Evolutionary conservation across 2,888 invertebrate species (phyloP), one percentile per base, ranked within the genome.

Genomic region (Calameuta idolon): DNA sequence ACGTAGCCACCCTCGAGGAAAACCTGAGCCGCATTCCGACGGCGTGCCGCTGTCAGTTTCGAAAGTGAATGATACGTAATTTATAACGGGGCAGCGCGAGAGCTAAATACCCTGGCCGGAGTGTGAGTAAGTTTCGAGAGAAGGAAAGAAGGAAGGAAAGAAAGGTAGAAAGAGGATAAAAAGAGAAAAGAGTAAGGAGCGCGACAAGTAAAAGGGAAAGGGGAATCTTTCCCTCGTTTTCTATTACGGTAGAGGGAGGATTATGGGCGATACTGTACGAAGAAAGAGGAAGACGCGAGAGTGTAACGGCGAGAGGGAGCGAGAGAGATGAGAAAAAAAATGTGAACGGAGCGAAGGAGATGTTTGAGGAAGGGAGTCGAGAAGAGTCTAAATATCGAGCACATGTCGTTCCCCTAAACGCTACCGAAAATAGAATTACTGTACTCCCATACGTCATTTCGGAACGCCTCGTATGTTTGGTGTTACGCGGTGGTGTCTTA

Each of bases 11-110:
- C 55, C 75, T 73, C 75, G 69, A 75, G 69, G 35, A 81, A 79
- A 79, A 73, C 73, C 74, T 55, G 69, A 55, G 75, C 68, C 71
- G 55, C 73, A 84, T 85, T 83, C 82, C 87, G 83, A 85, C 86
- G 83, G 82, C 85, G 82, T 82, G 80, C 84, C 84, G 75, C 79
- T 87, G 88, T 88, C 89, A 89, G 84, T 85, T 86, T 81, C 81
- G 85, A 85, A 84, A 85, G 87, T 85, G 89, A 90, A 89, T 89
- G 88, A 90, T 90, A 88, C 85, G 88, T 90, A 91, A 91, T 91
- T 91, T 90, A 91, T 90, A 89, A 89, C 87, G 84, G 81, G 83
- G 79, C 79, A 75, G 74, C 69, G 55, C 76, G 79, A 81, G 82
- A 83, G 81, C 85, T 85, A 85, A 87, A 87, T 85, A 84, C 81